A percentile compares a stretch with the other conserved stretches of the same genome.
Evolutionary conservation across 2,113 vertebrate species (phyloP).

Genomic region (Sphaerodactylus townsendi): DNA sequence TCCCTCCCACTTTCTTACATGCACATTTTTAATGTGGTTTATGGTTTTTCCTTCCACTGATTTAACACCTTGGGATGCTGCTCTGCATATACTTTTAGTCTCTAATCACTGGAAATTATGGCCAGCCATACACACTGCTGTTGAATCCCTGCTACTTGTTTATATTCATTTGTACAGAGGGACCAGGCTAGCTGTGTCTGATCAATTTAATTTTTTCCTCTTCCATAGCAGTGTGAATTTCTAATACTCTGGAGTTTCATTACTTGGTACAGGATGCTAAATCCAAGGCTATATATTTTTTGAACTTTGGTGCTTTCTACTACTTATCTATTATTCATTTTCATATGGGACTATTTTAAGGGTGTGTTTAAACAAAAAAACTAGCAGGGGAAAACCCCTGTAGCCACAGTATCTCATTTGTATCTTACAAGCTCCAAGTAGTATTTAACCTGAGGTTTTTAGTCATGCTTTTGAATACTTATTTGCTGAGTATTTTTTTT

Average conservation of each 20-base stretch:
- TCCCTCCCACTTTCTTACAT: background rate
- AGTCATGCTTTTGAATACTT: background rate
- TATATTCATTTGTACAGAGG: conserved; percentile 66
- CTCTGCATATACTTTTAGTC: conserved; percentile 69
- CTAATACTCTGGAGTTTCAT: conserved; percentile 66
- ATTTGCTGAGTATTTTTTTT: background rate
- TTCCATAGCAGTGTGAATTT: conserved; percentile 56
- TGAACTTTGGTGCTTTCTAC: conserved; percentile 62
- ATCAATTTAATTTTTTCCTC: conserved; percentile 63
- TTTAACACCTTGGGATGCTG: conserved; percentile 70
- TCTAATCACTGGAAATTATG: conserved; percentile 73
- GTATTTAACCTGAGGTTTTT: background rate
- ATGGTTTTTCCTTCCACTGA: conserved; percentile 52
- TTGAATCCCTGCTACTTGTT: conserved; percentile 68
- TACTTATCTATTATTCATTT: conserved; percentile 60
- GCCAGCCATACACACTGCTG: conserved; percentile 57
- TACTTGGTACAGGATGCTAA: conserved; percentile 60
- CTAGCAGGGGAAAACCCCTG: too few relatives aligned
- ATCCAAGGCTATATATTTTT: conserved; percentile 66
- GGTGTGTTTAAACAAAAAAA: background rate
- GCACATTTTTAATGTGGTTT: conserved; percentile 44
- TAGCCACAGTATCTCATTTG: background rate
- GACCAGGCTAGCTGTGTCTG: conserved; percentile 40
- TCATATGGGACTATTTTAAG: conserved; percentile 30
- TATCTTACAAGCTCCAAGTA: background rate